These are phyloP conservation scores for Polietes domitor DNA, from an alignment of 2,888 invertebrate genomes.

Conservation along the genomic window DNA sequence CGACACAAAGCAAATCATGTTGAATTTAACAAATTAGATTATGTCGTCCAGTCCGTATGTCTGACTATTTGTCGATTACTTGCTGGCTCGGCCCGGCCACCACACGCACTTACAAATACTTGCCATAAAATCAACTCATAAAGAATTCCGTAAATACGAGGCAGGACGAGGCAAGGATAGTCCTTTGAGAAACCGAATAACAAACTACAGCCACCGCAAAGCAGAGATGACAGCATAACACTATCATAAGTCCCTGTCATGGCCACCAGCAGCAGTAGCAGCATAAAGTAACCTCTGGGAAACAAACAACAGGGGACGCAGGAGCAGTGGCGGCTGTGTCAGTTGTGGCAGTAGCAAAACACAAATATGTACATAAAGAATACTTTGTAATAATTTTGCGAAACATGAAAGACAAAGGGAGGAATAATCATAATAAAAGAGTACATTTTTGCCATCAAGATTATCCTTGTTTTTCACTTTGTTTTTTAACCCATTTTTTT, in stretches of 20 bases:
- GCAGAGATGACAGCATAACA: slow-evolving; percentile 54
- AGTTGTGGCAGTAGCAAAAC: neutral
- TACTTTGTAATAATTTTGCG: slow-evolving; percentile 18
- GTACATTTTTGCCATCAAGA: slow-evolving; percentile 27
- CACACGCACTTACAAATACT: neutral
- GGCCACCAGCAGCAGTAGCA: slow-evolving; percentile 47
- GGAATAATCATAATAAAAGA: slow-evolving; percentile 35
- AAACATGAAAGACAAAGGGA: slow-evolving; percentile 17
- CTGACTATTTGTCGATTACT: slow-evolving; percentile 39
- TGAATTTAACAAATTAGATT: slow-evolving; percentile 37
- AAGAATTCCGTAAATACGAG: neutral
- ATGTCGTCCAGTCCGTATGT: slow-evolving; percentile 28
- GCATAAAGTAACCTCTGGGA: slow-evolving; percentile 55
- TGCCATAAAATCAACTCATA: slow-evolving; percentile 12
- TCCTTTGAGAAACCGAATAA: neutral
- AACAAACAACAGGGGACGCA: neutral
- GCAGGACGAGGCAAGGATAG: neutral
- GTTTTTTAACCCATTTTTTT: neutral
- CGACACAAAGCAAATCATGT: slow-evolving; percentile 40
- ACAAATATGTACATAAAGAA: slow-evolving; percentile 15
- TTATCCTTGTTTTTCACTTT: slow-evolving; percentile 25
- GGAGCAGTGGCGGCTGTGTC: too few relatives aligned
- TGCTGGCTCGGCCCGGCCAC: neutral
- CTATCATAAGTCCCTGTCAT: slow-evolving; percentile 59
- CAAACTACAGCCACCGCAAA: slow-evolving; percentile 25